Conservation (phyloP, 1,140 invertebrate species). For the Aphelenchoides avenae region DNA sequence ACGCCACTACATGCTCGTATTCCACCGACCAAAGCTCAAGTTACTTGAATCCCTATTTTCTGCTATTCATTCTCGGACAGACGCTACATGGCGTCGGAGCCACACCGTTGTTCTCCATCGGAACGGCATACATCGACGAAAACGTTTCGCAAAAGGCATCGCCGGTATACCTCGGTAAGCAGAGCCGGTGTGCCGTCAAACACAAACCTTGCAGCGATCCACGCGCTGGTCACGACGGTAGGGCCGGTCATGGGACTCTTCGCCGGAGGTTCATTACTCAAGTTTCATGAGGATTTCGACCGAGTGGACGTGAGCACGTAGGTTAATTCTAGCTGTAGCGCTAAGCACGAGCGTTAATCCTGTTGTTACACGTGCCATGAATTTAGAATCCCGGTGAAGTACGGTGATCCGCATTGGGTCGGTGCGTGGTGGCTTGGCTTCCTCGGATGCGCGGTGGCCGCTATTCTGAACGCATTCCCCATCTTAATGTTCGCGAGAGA, state of each 20-base stretch:
- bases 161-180: conserved; percentile 56
- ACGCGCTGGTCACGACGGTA: conserved; percentile 52
- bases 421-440: conserved; percentile 59
- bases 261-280: conserved; percentile 54
- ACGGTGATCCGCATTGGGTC: conserved; percentile 54
- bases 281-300: conserved; percentile 55
- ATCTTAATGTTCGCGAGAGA: conserved; percentile 54
- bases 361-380: conserved; percentile 1
- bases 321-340: not conserved
- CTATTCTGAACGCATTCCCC: conserved; percentile 52
- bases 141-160: conserved; percentile 60
- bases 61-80: conserved; percentile 55
- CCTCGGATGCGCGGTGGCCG: conserved; percentile 47
- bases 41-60: conserved; percentile 55
- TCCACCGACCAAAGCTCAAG: conserved; percentile 27
- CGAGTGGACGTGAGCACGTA: conserved; percentile 50
- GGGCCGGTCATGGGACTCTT: conserved; percentile 57
- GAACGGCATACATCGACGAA: conserved; percentile 57
- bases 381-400: conserved; percentile 38
- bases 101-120: conserved; percentile 58
- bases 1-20: conserved; percentile 27
- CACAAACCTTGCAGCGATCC: conserved; percentile 51
- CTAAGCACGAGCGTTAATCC: not conserved
- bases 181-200: not conserved
- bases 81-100: conserved; percentile 50